Conservation (phyloP, 2,113 vertebrate species). For the Pomatorhinus ruficollis region DNA sequence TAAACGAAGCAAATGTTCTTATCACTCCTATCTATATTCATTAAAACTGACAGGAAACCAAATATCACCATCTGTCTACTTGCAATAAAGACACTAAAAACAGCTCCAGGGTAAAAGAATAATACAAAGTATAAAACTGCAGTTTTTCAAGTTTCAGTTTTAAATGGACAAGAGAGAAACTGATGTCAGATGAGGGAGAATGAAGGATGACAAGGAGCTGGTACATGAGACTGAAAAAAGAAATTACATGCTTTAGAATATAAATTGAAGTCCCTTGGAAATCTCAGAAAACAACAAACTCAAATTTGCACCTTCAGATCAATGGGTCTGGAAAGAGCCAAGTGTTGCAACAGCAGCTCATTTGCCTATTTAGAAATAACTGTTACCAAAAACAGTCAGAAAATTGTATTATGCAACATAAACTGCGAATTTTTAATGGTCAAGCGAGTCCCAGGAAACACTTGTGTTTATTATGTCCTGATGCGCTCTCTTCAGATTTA, state of each 20-base stretch:
- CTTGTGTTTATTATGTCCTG: neutral
- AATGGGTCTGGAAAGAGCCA: neutral
- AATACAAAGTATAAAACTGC: constrained; percentile 62
- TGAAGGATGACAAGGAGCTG: neutral
- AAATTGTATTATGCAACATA: neutral
- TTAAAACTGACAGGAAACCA: constrained; percentile 78
- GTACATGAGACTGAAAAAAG: neutral
- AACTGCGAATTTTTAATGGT: neutral
- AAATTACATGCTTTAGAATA: neutral
- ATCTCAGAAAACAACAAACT: neutral
- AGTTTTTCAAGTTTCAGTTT: constrained; percentile 61
- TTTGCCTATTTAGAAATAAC: neutral
- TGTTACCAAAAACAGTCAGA: neutral
- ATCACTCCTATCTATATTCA: constrained; percentile 73
- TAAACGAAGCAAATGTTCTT: constrained; percentile 77
- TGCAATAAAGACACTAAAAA: constrained; percentile 73
- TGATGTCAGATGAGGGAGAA: neutral
- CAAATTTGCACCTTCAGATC: neutral
- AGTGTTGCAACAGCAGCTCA: neutral
- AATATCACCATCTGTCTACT: constrained; percentile 78
- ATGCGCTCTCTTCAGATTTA: neutral
- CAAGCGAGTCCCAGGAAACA: neutral
- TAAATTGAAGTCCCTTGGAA: neutral
- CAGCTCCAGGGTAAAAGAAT: constrained; percentile 67
- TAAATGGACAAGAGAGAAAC: constrained; percentile 46